Base-by-base conservation (phyloP, 1,140 invertebrate species). In the Euwallacea similis region DNA sequence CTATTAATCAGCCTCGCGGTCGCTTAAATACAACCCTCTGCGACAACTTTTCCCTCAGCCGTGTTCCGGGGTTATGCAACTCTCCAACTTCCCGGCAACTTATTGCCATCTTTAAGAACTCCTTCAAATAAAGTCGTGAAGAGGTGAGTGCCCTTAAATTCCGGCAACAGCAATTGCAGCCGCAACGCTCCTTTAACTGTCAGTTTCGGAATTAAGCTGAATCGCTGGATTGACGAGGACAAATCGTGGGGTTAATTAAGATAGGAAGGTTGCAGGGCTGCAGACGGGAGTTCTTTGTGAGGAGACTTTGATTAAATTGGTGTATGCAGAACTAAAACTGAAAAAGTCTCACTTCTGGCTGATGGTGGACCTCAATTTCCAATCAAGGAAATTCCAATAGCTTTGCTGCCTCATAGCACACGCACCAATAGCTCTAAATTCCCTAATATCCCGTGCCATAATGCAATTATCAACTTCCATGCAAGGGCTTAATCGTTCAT, bases 401-500 rank as follows among this genome's bases (percentile, higher is more conserved):
- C 21, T 33, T 33, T 33, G 21, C 21, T 33, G 21, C 21, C 21
- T 33, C 21, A 33, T 33, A 33, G 21, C 21, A 33, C 21, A 33
- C 21, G 21, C 21, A 33, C 21, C 21, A 33, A 33, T 33, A 33
- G 46, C 6, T 13, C 46, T 50, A 50, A 50, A 50, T 50, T 50
- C 46, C 46, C 2, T 50, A 50, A 50, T 50, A 50, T 50, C 46
- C 13, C 46, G 21, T 33, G 21, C 46, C 13, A 53, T 43, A 65
- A 65, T 47, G 53, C 65, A 67, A 67, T 67, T 67, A 67, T 67
- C 65, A 67, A 67, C 53, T 67, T 67, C 50, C 65, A 67, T 67
- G 65, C 65, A 67, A 67, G 53, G 65, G 46, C 65, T 67, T 67
- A 67, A 67, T 67, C 65, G 65, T 59, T 67, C 65, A 67, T 67